Base-by-base conservation (phyloP, 2,888 invertebrate genomes). In the Cistogaster globosa region DNA sequence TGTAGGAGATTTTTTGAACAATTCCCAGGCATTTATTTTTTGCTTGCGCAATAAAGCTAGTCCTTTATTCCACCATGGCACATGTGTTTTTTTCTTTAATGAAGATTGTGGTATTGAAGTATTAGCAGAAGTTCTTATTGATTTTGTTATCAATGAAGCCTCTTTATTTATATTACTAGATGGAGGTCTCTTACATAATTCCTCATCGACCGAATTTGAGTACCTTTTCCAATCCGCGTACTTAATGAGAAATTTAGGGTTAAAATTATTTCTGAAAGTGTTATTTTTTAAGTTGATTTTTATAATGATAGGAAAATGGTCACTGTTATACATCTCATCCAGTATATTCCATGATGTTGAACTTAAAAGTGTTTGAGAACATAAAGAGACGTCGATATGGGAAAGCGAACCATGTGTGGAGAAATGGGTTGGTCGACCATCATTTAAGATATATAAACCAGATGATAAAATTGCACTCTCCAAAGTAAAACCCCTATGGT, bases 351-450 rank as follows among this genome's bases (percentile, higher is more conserved):
- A 85, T 2, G 76, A 22, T 7, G 72, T 57, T 22, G 32, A 3
- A 26, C 67, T 22, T 12, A 65, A 48, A 2, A 87, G 26, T 6
- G 55, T 18, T 12, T 83, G 63, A 11, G 84, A 84, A 20, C 78
- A 69, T 16, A 72, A 58, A 0, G 86, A 80, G 14, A 86, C 18
- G 22, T 86, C 77, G 4, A 87, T 53, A 32, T 84, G 79, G 0
- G 86, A 74, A 1, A 82, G 67, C 1, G 82, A 55, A 12, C 55
- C 20, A 18, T 84, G 86, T 3, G 83, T 86, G 0, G 79, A 26
- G 26, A 26, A 26, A 26, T 26, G 26, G 26, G 26, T 26, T 26
- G 26, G 26, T 26, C 26, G 26, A 83, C 79, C 85, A 63, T 87
- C 72, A 42, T 83, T 85, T 14, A 83, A 22, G 4, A 84, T 55